A percentile compares a stretch with the other conserved stretches of the same genome.
phyloP scores from a whole-genome alignment of 2,888 invertebrate species.

The Sinotaia quadrata region DNA sequence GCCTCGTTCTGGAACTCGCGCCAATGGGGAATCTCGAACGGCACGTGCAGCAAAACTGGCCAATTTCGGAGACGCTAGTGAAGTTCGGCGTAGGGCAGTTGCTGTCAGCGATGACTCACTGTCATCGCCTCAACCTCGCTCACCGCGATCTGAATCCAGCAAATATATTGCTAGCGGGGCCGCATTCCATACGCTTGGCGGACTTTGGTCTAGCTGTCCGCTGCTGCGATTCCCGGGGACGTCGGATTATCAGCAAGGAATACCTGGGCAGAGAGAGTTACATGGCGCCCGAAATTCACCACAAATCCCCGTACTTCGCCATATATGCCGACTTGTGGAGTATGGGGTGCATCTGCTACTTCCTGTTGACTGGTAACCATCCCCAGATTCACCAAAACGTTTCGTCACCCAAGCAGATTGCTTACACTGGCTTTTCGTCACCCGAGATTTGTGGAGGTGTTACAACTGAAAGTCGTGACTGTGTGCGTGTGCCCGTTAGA shows the following conservation, averaged over 20 bases:
- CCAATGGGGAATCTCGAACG: slow-evolving; percentile 39
- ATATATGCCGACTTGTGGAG: slow-evolving; percentile 44
- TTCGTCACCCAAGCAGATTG: too few species aligned
- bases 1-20: slow-evolving; percentile 44
- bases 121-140: slow-evolving; percentile 37
- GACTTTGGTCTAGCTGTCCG: slow-evolving; percentile 42
- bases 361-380: slow-evolving; percentile 33
- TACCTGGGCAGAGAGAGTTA: slow-evolving; percentile 42
- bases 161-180: slow-evolving; percentile 39
- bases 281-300: slow-evolving; percentile 43
- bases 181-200: slow-evolving; percentile 36
- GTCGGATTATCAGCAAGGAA: slow-evolving; percentile 25
- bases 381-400: too few species aligned
- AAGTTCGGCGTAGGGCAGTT: slow-evolving; percentile 31
- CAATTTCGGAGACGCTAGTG: slow-evolving; percentile 24
- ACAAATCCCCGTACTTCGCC: slow-evolving; percentile 28
- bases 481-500: too few species aligned
- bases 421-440: too few species aligned
- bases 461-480: too few species aligned
- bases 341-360: slow-evolving; percentile 39
- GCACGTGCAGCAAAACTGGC: slow-evolving; percentile 13
- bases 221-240: slow-evolving; percentile 29
- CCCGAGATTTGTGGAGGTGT: too few species aligned
- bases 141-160: slow-evolving; percentile 46
- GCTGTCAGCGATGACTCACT: slow-evolving; percentile 33